These are phyloP conservation scores for Caranx melampygus DNA, from an alignment of 2,113 vertebrate species.

Conservation along the genomic window DNA sequence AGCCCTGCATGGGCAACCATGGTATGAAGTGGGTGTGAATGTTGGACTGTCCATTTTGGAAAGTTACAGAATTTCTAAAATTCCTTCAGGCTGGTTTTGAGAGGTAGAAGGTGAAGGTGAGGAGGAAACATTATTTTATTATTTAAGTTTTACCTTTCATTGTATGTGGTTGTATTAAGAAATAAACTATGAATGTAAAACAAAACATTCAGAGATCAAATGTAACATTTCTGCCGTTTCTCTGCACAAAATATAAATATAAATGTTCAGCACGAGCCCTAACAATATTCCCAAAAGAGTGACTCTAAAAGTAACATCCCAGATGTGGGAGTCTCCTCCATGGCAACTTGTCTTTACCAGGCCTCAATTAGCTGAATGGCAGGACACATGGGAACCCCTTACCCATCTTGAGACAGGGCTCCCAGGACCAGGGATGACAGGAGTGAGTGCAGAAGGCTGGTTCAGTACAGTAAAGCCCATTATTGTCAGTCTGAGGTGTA, in stretches of 20 bases:
- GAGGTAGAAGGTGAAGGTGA: too few species aligned
- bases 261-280: constrained; percentile 36
- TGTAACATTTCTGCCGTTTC: neutral
- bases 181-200: neutral
- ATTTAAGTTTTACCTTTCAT: neutral
- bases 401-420: constrained; percentile 53
- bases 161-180: neutral
- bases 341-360: constrained; percentile 72
- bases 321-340: constrained; percentile 66
- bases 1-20: neutral
- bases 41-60: neutral
- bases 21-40: neutral
- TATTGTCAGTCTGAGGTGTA: constrained; percentile 45
- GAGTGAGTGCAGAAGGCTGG: constrained; percentile 1
- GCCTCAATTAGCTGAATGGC: constrained; percentile 73
- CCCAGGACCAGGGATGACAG: constrained; percentile 41
- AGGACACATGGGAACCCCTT: constrained; percentile 61
- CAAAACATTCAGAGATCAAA: neutral
- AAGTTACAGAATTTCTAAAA: neutral
- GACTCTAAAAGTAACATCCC: constrained; percentile 74
- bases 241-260: constrained; percentile 38
- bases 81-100: neutral
- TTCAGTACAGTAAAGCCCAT: constrained; percentile 47
- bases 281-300: constrained; percentile 48
- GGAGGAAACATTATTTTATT: neutral